A percentile compares a stretch with the other conserved stretches of the same genome.
Conservation (phyloP, 2,797 vertebrate genomes). For the Artibeus lituratus region DNA sequence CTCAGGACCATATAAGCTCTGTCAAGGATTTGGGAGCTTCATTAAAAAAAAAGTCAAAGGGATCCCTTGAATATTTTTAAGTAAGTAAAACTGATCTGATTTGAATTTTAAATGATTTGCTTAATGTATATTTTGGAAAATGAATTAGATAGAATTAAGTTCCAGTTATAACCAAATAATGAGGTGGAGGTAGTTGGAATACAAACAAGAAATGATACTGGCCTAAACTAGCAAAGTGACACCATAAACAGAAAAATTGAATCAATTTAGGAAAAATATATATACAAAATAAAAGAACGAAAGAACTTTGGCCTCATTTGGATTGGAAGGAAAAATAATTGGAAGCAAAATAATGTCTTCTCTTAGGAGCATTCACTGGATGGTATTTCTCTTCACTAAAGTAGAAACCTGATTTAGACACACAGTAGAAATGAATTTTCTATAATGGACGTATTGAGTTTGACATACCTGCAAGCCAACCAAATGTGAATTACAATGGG, state of each 20-base stretch:
- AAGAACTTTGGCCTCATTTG: not conserved
- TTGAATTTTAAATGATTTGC: conserved; percentile 17
- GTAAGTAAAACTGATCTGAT: conserved; percentile 7
- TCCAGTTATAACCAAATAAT: not conserved
- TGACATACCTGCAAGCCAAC: not conserved
- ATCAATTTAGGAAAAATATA: not conserved
- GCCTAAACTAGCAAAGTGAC: not conserved
- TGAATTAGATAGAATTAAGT: not conserved
- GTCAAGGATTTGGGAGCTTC: not conserved
- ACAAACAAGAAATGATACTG: not conserved
- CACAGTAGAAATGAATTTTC: not conserved
- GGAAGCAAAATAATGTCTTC: not conserved
- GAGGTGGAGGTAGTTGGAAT: not conserved
- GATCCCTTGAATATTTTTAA: not conserved
- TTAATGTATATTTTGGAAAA: not conserved
- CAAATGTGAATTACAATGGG: not conserved
- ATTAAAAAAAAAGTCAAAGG: not conserved
- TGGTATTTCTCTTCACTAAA: not conserved
- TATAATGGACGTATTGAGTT: not conserved
- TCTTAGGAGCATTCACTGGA: not conserved
- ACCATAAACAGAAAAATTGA: not conserved
- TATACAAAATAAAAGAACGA: not conserved
- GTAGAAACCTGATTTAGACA: not conserved
- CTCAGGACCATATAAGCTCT: not conserved
- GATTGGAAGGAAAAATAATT: not conserved